Percentiles rank a stretch among this genome's conserved stretches.
These are phyloP conservation scores for Hedychridium roseum DNA, from an alignment of 2,888 invertebrate genomes.

Conservation along the genomic window DNA sequence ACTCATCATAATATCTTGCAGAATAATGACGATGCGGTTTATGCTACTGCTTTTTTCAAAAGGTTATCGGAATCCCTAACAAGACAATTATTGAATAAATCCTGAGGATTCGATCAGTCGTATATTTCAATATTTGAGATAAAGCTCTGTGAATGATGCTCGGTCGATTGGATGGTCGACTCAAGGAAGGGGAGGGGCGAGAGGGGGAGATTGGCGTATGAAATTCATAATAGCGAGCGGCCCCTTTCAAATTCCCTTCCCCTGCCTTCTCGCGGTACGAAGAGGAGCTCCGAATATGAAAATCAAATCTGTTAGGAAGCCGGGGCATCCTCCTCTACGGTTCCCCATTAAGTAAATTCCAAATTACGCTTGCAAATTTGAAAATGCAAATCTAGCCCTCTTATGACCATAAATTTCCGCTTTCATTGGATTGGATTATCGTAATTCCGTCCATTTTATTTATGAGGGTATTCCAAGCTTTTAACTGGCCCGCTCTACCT, in stretches of 20 bases:
- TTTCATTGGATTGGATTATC: slow-evolving; percentile 61
- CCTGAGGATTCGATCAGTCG: no score
- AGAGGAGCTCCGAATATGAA: slow-evolving; percentile 40
- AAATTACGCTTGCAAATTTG: slow-evolving; percentile 59
- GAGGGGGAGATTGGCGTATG: slow-evolving; percentile 36
- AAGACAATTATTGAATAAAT: no score
- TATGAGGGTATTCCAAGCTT: slow-evolving; percentile 46
- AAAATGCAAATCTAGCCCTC: slow-evolving; percentile 56
- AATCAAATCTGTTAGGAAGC: slow-evolving; percentile 49
- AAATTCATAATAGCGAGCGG: slow-evolving; percentile 50
- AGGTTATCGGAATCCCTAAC: no score
- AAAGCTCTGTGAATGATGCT: no score
- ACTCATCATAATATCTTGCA: no score
- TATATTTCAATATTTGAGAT: no score
- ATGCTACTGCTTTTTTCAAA: no score
- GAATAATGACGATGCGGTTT: no score
- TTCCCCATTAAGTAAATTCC: slow-evolving; percentile 48
- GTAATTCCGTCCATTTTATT: slow-evolving; percentile 56
- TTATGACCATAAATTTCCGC: slow-evolving; percentile 57
- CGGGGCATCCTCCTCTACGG: slow-evolving; percentile 6
- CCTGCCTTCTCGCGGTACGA: slow-evolving; percentile 4
- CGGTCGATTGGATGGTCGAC: no score
- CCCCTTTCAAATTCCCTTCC: slow-evolving; percentile 31
- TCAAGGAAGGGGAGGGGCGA: neutral
- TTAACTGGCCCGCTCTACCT: slow-evolving; percentile 27